phyloP scores from a whole-genome alignment of 2,888 invertebrate genomes.

The Aphodius sticticus region DNA sequence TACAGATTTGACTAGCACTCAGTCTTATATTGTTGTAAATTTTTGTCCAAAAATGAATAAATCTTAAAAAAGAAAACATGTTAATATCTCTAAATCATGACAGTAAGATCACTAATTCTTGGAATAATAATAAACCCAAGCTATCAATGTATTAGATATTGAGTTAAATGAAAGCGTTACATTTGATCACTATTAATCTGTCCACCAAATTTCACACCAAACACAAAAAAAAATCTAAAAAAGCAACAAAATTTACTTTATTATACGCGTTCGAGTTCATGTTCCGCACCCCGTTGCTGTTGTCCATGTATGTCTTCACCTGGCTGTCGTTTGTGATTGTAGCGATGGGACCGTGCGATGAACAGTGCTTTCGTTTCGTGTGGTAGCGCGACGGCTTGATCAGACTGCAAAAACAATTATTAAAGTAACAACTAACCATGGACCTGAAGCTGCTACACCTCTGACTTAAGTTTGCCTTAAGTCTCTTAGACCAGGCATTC shows the following conservation, averaged over 20 bases:
- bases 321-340: slow-evolving; percentile 76
- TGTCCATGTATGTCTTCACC: slow-evolving; percentile 96
- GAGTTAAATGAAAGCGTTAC: neutral
- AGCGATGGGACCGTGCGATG: slow-evolving; percentile 61
- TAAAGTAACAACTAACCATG: neutral
- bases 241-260: slow-evolving; percentile 74
- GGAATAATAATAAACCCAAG: too few relatives aligned
- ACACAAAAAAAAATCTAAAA: slow-evolving; percentile 11
- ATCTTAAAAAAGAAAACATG: too few relatives aligned
- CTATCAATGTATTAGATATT: too few relatives aligned
- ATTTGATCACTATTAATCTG: neutral
- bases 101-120: too few relatives aligned
- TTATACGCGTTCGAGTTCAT: slow-evolving; percentile 89
- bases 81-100: too few relatives aligned
- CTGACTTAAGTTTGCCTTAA: neutral
- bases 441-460: neutral
- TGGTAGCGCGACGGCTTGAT: slow-evolving; percentile 74
- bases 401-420: slow-evolving; percentile 60
- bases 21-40: too few relatives aligned
- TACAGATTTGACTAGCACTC: too few relatives aligned
- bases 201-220: neutral
- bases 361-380: slow-evolving; percentile 66
- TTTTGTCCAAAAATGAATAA: too few relatives aligned
- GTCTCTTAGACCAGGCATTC: neutral
- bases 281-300: slow-evolving; percentile 82